Percentiles rank a stretch among this genome's conserved stretches.
phyloP scores from a whole-genome alignment of 2,888 invertebrate genomes.

The Platycnemis pennipes region DNA sequence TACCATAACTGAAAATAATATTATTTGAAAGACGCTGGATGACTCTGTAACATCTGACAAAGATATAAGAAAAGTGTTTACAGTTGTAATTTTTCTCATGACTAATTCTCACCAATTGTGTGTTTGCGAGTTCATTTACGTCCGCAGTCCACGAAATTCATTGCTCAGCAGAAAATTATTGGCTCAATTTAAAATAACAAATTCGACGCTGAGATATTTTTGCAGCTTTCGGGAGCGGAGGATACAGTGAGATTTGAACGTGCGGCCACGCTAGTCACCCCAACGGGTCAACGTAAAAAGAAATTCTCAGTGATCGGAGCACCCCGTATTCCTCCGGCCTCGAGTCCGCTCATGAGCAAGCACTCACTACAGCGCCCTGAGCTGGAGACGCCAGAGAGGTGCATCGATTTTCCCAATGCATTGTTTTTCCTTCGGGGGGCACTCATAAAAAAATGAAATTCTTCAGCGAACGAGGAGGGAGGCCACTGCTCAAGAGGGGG shows the following conservation, averaged over 20 bases:
- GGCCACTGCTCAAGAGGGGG: background rate
- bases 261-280: background rate
- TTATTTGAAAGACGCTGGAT: too few relatives aligned
- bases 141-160: too few relatives aligned
- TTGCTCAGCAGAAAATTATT: too few relatives aligned
- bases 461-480: background rate
- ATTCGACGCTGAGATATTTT: too few relatives aligned
- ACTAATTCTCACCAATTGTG: too few relatives aligned
- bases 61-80: too few relatives aligned
- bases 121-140: too few relatives aligned
- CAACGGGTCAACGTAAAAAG: background rate
- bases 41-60: too few relatives aligned
- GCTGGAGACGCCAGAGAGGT: background rate
- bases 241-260: background rate
- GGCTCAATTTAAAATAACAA: too few relatives aligned
- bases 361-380: background rate
- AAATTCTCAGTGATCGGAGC: background rate
- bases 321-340: background rate
- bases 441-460: background rate
- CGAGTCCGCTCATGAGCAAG: background rate
- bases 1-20: too few relatives aligned
- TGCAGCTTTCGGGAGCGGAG: too few relatives aligned
- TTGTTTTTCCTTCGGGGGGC: background rate
- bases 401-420: conserved; percentile 10
- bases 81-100: too few relatives aligned